Conservation (phyloP, 2,888 invertebrate species). For the Empis stercorea region DNA sequence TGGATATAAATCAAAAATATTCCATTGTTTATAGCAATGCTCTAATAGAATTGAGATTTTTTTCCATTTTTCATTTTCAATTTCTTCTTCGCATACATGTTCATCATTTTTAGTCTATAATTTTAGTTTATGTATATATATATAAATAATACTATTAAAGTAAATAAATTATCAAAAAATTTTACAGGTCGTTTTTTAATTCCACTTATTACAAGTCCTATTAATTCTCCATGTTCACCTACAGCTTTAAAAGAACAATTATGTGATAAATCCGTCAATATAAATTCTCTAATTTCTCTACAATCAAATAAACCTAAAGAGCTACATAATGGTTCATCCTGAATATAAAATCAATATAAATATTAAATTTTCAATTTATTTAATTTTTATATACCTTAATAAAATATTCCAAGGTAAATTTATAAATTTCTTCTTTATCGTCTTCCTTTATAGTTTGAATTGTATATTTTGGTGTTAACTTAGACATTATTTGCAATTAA, state of each 20-base stretch:
- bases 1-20: constrained; percentile 28
- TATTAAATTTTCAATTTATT: background rate
- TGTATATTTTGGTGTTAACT: background rate
- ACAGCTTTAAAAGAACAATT: constrained; percentile 37
- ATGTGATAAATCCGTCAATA: constrained; percentile 30
- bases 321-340: constrained; percentile 12
- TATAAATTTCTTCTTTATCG: background rate
- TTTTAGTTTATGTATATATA: background rate
- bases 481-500: too few species aligned
- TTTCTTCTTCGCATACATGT: too few species aligned
- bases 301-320: constrained; percentile 10
- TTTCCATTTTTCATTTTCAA: constrained; percentile 33
- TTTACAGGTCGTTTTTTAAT: constrained; percentile 11
- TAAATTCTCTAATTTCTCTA: constrained; percentile 36
- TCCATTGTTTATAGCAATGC: constrained; percentile 29
- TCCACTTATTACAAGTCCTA: constrained; percentile 37
- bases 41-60: constrained; percentile 35
- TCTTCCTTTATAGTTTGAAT: background rate
- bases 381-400: background rate
- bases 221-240: constrained; percentile 28
- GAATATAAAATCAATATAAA: too few species aligned
- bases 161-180: background rate
- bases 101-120: background rate
- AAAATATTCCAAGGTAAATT: background rate
- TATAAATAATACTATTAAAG: too few species aligned